Base-by-base conservation (phyloP, 2,888 invertebrate species). In the Orthonychiurus folsomi region DNA sequence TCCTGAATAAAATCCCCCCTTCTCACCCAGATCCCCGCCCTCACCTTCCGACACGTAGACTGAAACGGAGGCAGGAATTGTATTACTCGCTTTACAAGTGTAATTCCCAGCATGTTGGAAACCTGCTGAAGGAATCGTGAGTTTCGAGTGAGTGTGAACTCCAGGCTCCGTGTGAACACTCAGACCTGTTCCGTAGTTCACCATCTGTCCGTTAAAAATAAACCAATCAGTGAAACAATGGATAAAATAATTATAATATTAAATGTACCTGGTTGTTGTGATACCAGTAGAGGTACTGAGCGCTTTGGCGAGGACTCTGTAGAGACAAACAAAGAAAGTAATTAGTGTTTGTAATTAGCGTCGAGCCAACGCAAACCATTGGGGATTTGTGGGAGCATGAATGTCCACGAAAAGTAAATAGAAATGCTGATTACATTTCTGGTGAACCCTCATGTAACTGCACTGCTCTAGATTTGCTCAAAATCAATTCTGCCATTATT, bases 211-310 rank as follows among this genome's bases (percentile, higher is more conserved):
- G n/a, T n/a, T n/a, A n/a, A n/a, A n/a, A n/a, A n/a, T n/a, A n/a
- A n/a, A n/a, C n/a, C n/a, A n/a, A n/a, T n/a, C n/a, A n/a, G n/a
- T n/a, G n/a, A n/a, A n/a, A n/a, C n/a, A n/a, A n/a, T n/a, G n/a
- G n/a, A n/a, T n/a, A n/a, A n/a, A n/a, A n/a, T n/a, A n/a, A n/a
- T n/a, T n/a, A n/a, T n/a, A n/a, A n/a, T n/a, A n/a, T n/a, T n/a
- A n/a, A n/a, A n/a, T n/a, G n/a, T n/a, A n/a, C n/a, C n/a, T n/a
- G n/a, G 79, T 88, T 87, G 81, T 93, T 91, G 82, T 92, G 92
- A 81, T 89, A 92, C 93, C 93, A 93, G 81, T 92, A 92, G 76
- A 93, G 91, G 81, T 91, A 93, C 80, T 91, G 91, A 71, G 92
- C 92, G 73, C 91, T 63, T 59, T 64, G 62, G 24, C 69, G 69